Percentiles rank a stretch among this genome's conserved stretches.
phyloP scores from a whole-genome alignment of 2,888 invertebrate genomes.

The Drosophila nigricruria region DNA sequence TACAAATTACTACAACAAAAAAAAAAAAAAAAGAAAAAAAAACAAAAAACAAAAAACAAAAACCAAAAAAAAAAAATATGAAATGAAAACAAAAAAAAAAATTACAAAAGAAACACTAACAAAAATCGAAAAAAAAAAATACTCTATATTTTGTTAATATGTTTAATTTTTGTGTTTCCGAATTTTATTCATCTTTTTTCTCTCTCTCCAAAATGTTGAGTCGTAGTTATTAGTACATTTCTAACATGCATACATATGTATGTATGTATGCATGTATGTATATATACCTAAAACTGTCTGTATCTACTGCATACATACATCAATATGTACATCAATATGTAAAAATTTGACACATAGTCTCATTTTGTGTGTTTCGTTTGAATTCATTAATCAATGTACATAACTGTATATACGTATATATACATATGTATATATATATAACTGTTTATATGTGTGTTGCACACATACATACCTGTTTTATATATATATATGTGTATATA shows the following conservation, averaged over 20 bases:
- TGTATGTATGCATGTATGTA: slow-evolving; percentile 7
- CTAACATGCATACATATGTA: slow-evolving; percentile 20
- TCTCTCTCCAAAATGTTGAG: slow-evolving; percentile 39
- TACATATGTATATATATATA: slow-evolving; percentile 28
- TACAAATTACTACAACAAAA: slow-evolving; percentile 64
- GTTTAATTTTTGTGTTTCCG: slow-evolving; percentile 50
- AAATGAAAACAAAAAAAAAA: slow-evolving; percentile 54
- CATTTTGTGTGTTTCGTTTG: slow-evolving; percentile 11
- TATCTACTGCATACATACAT: slow-evolving; percentile 24
- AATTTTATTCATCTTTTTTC: slow-evolving; percentile 48
- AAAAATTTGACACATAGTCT: slow-evolving; percentile 12
- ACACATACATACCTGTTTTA: slow-evolving; percentile 18
- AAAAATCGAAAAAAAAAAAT: slow-evolving; percentile 61
- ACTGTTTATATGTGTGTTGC: slow-evolving; percentile 7
- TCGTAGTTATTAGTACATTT: slow-evolving; percentile 60
- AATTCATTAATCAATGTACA: slow-evolving; percentile 26
- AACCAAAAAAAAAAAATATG: slow-evolving; percentile 50
- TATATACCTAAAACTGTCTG: neutral
- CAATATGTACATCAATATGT: slow-evolving; percentile 20
- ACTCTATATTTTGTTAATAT: slow-evolving; percentile 57
- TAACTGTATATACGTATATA: slow-evolving; percentile 16
- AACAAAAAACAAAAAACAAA: slow-evolving; percentile 46
- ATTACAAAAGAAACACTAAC: slow-evolving; percentile 59
- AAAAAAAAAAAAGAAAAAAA: slow-evolving; percentile 49
- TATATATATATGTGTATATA: slow-evolving; percentile 13